These are phyloP conservation scores for rat (Rattus norvegicus) DNA, from an alignment of 2,113 vertebrate species.

Conservation along the genomic window GRCr8 NC_086019.1:208631001-208631500, in stretches of 20 bases:
- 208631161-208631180: background rate
- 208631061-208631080: fast-evolving
- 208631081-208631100: background rate
- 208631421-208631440: background rate
- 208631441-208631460: background rate
- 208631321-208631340: background rate
- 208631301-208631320: background rate
- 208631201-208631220: fast-evolving
- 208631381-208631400: background rate
- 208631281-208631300: background rate
- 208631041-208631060: background rate
- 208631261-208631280: background rate
- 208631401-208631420: no score
- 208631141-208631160: background rate
- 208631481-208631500: background rate
- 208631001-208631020: background rate
- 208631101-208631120: background rate
- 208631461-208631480: fast-evolving
- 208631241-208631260: background rate
- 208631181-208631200: background rate
- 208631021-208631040: background rate
- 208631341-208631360: background rate
- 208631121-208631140: background rate
- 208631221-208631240: no score
- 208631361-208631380: background rate